Base-by-base conservation (phyloP, 2,888 invertebrate genomes). In the Hydrotaea cyrtoneurina region DNA sequence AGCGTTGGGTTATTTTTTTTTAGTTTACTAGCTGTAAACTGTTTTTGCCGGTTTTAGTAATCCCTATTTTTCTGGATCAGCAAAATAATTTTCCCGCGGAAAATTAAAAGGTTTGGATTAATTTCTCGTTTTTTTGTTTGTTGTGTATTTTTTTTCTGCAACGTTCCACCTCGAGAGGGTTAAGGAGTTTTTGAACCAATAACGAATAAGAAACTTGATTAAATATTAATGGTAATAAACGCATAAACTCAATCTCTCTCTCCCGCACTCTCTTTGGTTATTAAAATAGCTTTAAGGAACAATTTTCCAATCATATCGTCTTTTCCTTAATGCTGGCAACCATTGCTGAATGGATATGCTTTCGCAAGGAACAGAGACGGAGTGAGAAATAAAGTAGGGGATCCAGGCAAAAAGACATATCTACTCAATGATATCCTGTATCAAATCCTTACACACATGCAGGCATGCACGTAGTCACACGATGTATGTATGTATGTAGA, bases 381-480 rank as follows among this genome's bases (percentile, higher is more conserved):
- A 31, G 31, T 2, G 31, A 39, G 8, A 11, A 13, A 43, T 13
- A 17, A 69, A 69, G 15, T 59, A n/a, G 17, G 13, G 43, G 23
- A 59, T 46, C 55, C 59, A 17, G 43, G 39, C 26, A 57, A 74
- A 43, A 55, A 59, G 4, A 26, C 15, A 39, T 43, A 66, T 66
- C 46, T 26, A 23, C 57, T 57, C 43, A 74, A 46, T 74, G 46
- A 59, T 74, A 59, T 74, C 62, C 62, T 43, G 26, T 62, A 46
- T 43, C 43, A 62, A 59, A 26, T 46, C 26, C n/a, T 21, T 39
- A 7, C 31, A 53, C 19, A 36, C 59, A 11, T 43, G 26, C 26
- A 13, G 21, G 19, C 50, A 55, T 0, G 11, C 39, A 19, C 55
- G 21, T 62, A 59, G 15, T 19, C 19, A 26, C 31, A 64, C 36